Evolutionary conservation across 2,113 vertebrate genomes (phyloP).

Genomic region (Columbina picui): DNA sequence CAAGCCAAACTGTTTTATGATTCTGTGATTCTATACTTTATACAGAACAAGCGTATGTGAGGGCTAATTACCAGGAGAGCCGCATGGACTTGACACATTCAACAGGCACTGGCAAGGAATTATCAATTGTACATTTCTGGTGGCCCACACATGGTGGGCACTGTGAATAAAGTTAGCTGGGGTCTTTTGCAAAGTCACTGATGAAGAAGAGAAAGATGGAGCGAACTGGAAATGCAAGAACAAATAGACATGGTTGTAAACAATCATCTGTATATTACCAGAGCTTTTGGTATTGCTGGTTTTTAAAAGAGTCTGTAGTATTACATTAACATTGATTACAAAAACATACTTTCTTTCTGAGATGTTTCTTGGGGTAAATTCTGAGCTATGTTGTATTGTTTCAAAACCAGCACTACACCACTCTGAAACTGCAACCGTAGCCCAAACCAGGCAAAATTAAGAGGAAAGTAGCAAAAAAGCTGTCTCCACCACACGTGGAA

Average conservation of each 20-base stretch:
- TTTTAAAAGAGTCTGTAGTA: not conserved
- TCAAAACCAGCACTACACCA: not conserved
- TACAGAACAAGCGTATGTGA: not conserved
- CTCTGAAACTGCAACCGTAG: not conserved
- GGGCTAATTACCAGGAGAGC: not conserved
- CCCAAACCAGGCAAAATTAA: not conserved
- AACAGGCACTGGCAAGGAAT: not conserved
- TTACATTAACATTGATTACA: not conserved
- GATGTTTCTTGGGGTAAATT: not conserved
- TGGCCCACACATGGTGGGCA: not conserved
- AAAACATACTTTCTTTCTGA: not conserved
- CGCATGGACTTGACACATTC: too few species aligned
- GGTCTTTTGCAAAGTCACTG: not conserved
- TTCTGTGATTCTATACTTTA: not conserved
- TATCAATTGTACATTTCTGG: not conserved
- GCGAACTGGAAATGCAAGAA: rapidly evolving
- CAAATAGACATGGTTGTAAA: not conserved
- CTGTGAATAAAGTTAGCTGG: not conserved
- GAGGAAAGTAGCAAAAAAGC: not conserved
- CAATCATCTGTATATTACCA: not conserved
- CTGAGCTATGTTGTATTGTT: not conserved
- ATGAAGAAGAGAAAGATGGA: not conserved
- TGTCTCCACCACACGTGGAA: not conserved
- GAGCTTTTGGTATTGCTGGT: not conserved
- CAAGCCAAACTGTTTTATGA: too few species aligned